A percentile compares a stretch with the other conserved stretches of the same genome.
phyloP scores from a whole-genome alignment of 2,797 vertebrate species.

The Hozukius guyotensis region DNA sequence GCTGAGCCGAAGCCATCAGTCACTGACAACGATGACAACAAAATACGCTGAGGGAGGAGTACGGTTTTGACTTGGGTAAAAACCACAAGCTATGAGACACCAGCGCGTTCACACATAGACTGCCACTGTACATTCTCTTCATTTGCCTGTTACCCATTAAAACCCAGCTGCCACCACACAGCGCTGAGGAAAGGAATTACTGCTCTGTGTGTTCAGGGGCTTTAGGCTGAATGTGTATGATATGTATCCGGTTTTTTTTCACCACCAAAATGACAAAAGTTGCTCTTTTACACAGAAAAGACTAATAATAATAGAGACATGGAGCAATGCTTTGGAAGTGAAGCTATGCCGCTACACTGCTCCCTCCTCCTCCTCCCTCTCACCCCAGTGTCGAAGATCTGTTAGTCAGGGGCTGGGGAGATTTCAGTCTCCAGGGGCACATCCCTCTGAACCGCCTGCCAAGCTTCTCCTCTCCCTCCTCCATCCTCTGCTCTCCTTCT shows the following conservation, averaged over 20 bases:
- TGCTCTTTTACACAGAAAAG: slow-evolving; percentile 28
- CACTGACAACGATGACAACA: slow-evolving; percentile 51
- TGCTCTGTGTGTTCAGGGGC: slow-evolving; percentile 7
- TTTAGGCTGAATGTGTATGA: slow-evolving; percentile 3
- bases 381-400: slow-evolving; percentile 68
- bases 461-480: slow-evolving; percentile 72
- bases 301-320: slow-evolving; percentile 39
- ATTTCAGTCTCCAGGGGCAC: slow-evolving; percentile 74
- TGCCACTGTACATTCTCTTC: slow-evolving; percentile 63
- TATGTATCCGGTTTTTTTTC: slow-evolving; percentile 12
- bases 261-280: slow-evolving; percentile 11
- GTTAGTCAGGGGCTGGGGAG: slow-evolving; percentile 73
- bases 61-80: slow-evolving; percentile 45
- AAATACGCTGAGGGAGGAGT: slow-evolving; percentile 45
- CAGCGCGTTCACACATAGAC: slow-evolving; percentile 53
- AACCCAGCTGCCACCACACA: slow-evolving; percentile 51
- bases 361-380: slow-evolving; percentile 40
- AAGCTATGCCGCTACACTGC: slow-evolving; percentile 34
- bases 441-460: slow-evolving; percentile 80
- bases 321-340: slow-evolving; percentile 39
- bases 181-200: slow-evolving; percentile 1
- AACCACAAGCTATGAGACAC: slow-evolving; percentile 64
- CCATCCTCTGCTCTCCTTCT: slow-evolving; percentile 50
- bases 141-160: slow-evolving; percentile 67
- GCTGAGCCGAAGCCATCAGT: slow-evolving; percentile 47